Conservation (phyloP, 2,113 vertebrate species). For the Paramormyrops kingsleyae region DNA sequence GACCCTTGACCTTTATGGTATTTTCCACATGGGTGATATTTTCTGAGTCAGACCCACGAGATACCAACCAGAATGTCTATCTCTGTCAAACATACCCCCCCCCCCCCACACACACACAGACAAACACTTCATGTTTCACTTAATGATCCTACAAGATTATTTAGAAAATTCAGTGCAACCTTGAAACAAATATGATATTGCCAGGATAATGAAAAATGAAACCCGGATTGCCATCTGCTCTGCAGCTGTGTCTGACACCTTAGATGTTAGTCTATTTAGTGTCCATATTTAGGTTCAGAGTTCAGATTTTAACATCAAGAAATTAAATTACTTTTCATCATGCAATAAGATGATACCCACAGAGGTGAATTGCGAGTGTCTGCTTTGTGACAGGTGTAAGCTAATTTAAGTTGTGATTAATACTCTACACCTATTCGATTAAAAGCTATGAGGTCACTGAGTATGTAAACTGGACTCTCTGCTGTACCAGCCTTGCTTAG, state of each 20-base stretch:
- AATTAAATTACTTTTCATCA: not conserved
- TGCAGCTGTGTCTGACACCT: not conserved
- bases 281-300: not conserved
- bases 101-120: not conserved
- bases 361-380: not conserved
- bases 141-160: not conserved
- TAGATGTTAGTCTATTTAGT: not conserved
- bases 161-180: not conserved
- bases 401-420: not conserved
- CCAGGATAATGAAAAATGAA: not conserved
- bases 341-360: not conserved
- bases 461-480: not conserved
- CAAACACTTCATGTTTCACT: not conserved
- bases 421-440: not conserved
- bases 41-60: conserved; percentile 1
- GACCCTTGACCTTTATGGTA: not conserved
- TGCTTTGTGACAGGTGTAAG: not conserved
- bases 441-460: not conserved
- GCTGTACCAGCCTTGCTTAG: not conserved
- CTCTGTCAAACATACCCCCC: not conserved
- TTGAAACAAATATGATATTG: not conserved
- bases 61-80: not conserved
- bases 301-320: not conserved
- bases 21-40: not conserved
- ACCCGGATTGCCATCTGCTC: not conserved